Conservation (phyloP, 2,888 invertebrate species). For the Nasonovia ribisnigri region DNA sequence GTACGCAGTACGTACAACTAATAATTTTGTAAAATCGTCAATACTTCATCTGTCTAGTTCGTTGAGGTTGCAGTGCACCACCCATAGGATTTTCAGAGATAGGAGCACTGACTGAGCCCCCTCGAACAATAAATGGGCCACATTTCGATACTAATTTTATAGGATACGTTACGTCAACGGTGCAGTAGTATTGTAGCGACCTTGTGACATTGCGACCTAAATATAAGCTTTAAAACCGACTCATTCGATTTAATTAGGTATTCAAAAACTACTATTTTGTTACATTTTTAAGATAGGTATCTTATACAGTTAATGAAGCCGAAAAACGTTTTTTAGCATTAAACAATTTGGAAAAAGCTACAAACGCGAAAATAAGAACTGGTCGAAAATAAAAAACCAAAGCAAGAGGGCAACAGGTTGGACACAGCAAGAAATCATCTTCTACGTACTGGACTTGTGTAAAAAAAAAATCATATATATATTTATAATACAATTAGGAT, state of each 20-base stretch:
- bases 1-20: not conserved
- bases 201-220: not conserved
- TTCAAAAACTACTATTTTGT: not conserved
- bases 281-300: not conserved
- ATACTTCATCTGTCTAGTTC: not conserved
- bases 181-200: too few species aligned
- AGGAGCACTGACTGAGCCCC: not conserved
- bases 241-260: not conserved
- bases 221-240: not conserved
- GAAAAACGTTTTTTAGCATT: too few species aligned
- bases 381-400: not conserved
- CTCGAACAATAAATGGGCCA: not conserved
- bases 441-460: not conserved
- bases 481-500: not conserved
- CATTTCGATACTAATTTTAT: not conserved
- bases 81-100: not conserved
- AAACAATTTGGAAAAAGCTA: too few species aligned
- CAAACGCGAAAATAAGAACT: not conserved
- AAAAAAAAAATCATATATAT: not conserved
- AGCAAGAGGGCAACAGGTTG: not conserved
- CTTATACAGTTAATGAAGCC: too few species aligned
- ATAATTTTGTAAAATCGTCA: not conserved
- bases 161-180: not conserved
- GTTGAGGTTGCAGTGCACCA: not conserved
- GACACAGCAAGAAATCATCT: not conserved